Percentiles rank a stretch among this genome's conserved stretches.
These are phyloP conservation scores for Microtus ochrogaster DNA, from an alignment of 2,113 vertebrate species.

Conservation along the genomic window DNA sequence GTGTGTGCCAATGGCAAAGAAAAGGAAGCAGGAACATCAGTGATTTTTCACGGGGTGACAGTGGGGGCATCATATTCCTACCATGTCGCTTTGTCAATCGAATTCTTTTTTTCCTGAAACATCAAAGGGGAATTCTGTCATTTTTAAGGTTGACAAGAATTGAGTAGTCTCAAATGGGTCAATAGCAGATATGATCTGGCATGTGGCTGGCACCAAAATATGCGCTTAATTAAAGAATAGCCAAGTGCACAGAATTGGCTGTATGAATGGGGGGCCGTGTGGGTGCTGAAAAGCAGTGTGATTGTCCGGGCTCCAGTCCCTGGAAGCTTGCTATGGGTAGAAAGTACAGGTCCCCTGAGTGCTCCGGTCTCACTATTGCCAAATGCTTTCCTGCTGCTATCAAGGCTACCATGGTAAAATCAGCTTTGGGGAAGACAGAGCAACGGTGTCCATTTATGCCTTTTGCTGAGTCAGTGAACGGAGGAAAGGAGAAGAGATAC, in stretches of 20 bases:
- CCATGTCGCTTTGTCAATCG: neutral
- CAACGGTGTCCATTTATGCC: neutral
- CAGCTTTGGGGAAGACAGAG: neutral
- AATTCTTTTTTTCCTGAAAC: neutral
- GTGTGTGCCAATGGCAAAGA: neutral
- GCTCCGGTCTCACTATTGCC: neutral
- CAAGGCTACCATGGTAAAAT: neutral
- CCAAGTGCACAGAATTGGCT: neutral
- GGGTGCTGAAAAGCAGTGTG: neutral
- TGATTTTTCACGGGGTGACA: neutral
- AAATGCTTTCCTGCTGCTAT: neutral
- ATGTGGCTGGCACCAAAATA: neutral
- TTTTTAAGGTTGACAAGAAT: neutral
- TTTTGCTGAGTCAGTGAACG: neutral
- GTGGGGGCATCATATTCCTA: neutral
- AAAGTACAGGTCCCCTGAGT: too few species aligned
- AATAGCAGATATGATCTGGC: neutral
- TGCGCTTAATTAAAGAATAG: conserved; percentile 10
- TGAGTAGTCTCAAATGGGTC: neutral
- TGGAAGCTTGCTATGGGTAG: neutral
- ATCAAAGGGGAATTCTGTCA: neutral
- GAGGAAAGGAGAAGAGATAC: neutral
- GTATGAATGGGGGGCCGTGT: too few species aligned
- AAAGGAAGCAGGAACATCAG: neutral
- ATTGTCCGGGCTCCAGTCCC: neutral